Percentiles rank a stretch among this genome's conserved stretches.
phyloP scores from a whole-genome alignment of 53 echinoderm and acorn worm species.

The Apostichopus leukothele region DNA sequence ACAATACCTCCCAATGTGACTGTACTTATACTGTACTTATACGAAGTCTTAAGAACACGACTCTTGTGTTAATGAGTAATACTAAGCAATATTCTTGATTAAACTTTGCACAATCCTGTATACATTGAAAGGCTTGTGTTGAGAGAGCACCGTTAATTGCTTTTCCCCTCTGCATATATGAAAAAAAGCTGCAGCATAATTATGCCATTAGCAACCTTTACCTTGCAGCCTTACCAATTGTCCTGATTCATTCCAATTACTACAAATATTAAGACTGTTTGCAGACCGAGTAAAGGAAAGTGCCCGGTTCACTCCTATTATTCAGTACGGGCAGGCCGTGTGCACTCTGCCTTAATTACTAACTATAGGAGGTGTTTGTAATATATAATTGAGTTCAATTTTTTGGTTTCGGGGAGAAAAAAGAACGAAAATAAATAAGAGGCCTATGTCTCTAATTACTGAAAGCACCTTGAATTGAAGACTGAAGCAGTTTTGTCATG shows the following conservation, averaged over 20 bases:
- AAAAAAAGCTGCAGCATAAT: slow-evolving; percentile 47
- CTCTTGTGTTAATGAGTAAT: slow-evolving; percentile 40
- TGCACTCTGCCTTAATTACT: slow-evolving; percentile 49
- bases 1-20: slow-evolving; percentile 14
- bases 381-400: slow-evolving; percentile 51
- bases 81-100: slow-evolving; percentile 45
- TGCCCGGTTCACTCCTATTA: neutral
- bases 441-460: slow-evolving; percentile 41
- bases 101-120: slow-evolving; percentile 46
- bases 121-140: slow-evolving; percentile 41
- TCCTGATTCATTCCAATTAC: slow-evolving; percentile 45
- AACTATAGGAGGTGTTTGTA: slow-evolving; percentile 50
- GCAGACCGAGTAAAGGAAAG: slow-evolving; percentile 34
- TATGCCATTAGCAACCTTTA: slow-evolving; percentile 49
- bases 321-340: slow-evolving; percentile 8
- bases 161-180: slow-evolving; percentile 41
- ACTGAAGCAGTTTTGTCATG: slow-evolving; percentile 32
- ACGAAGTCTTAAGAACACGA: neutral
- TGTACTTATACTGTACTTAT: slow-evolving; percentile 11
- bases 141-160: slow-evolving; percentile 48
- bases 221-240: slow-evolving; percentile 40
- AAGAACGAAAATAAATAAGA: slow-evolving; percentile 44
- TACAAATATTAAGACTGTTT: slow-evolving; percentile 46
- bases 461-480: slow-evolving; percentile 45
- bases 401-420: slow-evolving; percentile 20